Base-by-base conservation (phyloP, 2,797 vertebrate genomes). In the Okamejei kenojei region DNA sequence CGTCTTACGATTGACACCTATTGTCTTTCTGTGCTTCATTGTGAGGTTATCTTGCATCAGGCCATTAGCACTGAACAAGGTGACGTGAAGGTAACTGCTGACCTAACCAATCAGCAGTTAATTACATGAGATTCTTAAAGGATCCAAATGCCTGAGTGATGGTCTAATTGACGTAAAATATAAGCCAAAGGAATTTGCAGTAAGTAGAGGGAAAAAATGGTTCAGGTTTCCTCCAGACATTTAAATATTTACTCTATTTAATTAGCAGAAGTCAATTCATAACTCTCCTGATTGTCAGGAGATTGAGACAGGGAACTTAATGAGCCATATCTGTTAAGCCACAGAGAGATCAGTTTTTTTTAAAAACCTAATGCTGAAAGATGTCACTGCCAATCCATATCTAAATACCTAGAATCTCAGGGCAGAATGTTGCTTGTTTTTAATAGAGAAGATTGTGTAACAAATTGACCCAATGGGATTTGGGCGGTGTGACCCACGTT, bases 221-320 rank as follows among this genome's bases (percentile, higher is more conserved):
- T n/a, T 91, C 35, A 19, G 90, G 86, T 38, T 90, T 90, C 86
- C 61, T 32, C 23, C 71, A n/a, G 35, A 74, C 26, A 71, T 91
- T 91, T 74, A 73, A 91, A 91, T 74, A 91, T 91, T 91, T 91
- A 91, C 68, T 73, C 68, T 26, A 45, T 91, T 74, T 74, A 71
- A 26, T 91, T 91, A 71, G 68, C 10, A 54, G 54, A 91, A 35
- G 90, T 74, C 38, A 74, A 38, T 91, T 91, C 90, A 91, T 74
- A 91, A 91, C 45, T 54, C 68, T 90, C 63, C 68, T 32, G 32
- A 23, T 71, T 90, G 65, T 73, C 65, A 90, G 90, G 10, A 54
- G 68, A 38, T 23, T 74, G 90, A 91, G 10, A 54, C 35, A 35
- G 35, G 35, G 68, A 29, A 23, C 54, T 73, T 74, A 91, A 74